Percentiles rank a stretch among this genome's conserved stretches.
phyloP scores from a whole-genome alignment of 2,113 vertebrate species.

The Chionis minor region DNA sequence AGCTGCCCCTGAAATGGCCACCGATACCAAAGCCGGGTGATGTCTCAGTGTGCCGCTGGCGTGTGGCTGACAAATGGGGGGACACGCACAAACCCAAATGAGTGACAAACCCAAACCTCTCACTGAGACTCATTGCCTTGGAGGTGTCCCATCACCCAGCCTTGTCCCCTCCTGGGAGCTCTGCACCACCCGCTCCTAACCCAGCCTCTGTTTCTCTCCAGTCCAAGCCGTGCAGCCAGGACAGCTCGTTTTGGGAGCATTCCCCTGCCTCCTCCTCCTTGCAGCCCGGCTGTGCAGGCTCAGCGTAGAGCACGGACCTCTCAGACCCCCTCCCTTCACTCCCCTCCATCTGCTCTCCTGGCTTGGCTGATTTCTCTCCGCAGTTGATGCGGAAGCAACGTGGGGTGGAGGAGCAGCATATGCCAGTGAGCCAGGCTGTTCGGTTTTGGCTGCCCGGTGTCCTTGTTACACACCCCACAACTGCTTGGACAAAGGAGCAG shows the following conservation, averaged over 20 bases:
- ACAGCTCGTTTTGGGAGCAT: neutral
- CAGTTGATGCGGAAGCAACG: neutral
- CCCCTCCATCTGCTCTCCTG: neutral
- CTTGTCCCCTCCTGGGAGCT: neutral
- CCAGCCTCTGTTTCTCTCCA: neutral
- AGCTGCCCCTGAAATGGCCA: neutral
- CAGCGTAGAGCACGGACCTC: accelerated
- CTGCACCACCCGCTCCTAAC: neutral
- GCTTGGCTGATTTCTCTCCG: neutral
- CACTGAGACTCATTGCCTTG: neutral
- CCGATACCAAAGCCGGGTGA: neutral
- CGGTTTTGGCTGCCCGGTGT: neutral
- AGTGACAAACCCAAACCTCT: neutral
- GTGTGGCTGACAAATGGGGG: accelerated
- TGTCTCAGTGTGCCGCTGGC: neutral
- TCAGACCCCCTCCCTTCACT: neutral
- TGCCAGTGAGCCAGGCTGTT: neutral
- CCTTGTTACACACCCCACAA: neutral
- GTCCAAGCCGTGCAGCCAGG: neutral
- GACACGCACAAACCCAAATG: accelerated
- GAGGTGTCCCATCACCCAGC: neutral
- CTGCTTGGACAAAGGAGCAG: neutral
- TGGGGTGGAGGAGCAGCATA: accelerated
- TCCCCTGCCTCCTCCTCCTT: neutral
- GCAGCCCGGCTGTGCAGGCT: neutral